Conservation (phyloP, 2,797 vertebrate species). For the Cryptoblepharus egeriae region DNA sequence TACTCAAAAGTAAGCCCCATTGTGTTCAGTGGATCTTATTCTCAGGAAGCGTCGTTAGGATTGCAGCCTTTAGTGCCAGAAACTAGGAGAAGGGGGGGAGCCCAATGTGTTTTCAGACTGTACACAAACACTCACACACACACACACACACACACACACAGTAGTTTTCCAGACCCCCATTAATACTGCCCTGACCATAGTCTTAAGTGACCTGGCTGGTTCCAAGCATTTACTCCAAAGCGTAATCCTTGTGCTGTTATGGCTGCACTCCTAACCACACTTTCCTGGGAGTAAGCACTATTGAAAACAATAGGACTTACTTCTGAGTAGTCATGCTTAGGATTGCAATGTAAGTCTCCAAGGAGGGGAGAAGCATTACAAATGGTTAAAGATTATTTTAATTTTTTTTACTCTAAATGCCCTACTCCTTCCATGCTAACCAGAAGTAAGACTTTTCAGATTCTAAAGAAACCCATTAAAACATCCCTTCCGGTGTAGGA, state of each 20-base stretch:
- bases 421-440: background rate
- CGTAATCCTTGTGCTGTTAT: conserved; percentile 73
- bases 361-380: background rate
- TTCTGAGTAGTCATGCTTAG: no score
- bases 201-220: conserved; percentile 62
- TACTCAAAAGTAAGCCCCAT: no score
- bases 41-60: no score
- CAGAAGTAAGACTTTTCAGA: background rate
- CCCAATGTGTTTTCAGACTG: background rate
- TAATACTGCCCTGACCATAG: conserved; percentile 72
- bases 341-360: no score
- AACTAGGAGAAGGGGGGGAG: no score
- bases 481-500: background rate
- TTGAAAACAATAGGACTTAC: no score
- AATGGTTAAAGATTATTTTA: background rate
- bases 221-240: conserved; percentile 56
- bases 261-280: no score
- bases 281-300: no score
- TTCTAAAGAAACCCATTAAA: background rate
- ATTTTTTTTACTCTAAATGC: background rate
- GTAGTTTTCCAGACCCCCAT: conserved; percentile 69
- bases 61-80: no score
- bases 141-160: conserved; percentile 62
- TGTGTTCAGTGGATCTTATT: no score
- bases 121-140: background rate